These are phyloP conservation scores for Manis javanica DNA, from an alignment of 2,797 vertebrate genomes.

Conservation along the genomic window DNA sequence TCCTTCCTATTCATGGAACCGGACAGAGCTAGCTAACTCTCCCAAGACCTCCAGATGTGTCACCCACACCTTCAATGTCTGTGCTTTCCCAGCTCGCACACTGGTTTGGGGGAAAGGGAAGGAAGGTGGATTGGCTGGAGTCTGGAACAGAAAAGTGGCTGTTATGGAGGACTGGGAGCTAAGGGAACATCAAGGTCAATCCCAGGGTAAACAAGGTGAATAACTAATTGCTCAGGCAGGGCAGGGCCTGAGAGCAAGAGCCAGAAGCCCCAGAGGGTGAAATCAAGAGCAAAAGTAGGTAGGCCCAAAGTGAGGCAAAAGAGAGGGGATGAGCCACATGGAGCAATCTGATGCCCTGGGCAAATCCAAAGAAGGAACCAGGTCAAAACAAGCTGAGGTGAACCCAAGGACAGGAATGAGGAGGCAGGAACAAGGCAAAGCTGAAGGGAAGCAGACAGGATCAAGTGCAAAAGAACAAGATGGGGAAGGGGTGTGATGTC, in stretches of 20 bases:
- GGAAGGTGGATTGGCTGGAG: neutral
- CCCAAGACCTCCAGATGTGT: slow-evolving; percentile 43
- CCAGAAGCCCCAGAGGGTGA: slow-evolving; percentile 39
- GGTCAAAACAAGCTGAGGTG: slow-evolving; percentile 49
- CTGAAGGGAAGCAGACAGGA: neutral
- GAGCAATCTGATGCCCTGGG: neutral
- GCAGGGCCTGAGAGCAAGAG: neutral
- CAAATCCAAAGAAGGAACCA: slow-evolving; percentile 28
- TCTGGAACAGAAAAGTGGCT: slow-evolving; percentile 15
- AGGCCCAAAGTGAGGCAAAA: neutral
- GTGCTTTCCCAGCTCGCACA: slow-evolving; percentile 3
- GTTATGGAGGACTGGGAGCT: neutral
- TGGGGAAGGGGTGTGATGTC: no score
- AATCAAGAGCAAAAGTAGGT: neutral
- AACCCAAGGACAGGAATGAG: slow-evolving; percentile 51
- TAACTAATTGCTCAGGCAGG: neutral
- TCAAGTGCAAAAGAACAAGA: neutral
- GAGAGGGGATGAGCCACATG: slow-evolving; percentile 53
- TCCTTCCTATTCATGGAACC: slow-evolving; percentile 10
- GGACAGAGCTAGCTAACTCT: neutral
- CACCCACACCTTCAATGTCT: slow-evolving; percentile 42
- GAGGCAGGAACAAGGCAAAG: neutral
- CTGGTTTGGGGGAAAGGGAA: neutral
- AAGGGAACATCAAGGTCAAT: slow-evolving; percentile 40
- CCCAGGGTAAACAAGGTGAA: neutral